Evolutionary conservation across 2,888 invertebrate genomes (phyloP), one percentile per base, ranked within the genome.

Genomic region (Melanargia galathea): DNA sequence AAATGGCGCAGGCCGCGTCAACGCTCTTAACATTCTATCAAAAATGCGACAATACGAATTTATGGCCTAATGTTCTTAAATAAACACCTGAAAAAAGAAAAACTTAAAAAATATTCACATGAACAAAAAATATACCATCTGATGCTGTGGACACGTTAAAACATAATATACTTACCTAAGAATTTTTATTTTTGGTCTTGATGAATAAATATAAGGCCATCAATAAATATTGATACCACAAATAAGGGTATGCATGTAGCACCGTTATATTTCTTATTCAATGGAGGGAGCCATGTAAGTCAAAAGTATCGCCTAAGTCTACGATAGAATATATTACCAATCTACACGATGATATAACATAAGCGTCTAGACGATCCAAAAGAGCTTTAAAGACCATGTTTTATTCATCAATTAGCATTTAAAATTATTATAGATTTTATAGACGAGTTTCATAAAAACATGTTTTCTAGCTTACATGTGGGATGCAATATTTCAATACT

Each of bases 221-320:
- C 43, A 63, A 63, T 63, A 63, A 59, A 63, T 59, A 63, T 59
- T 48, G 58, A 63, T 57, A 54, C 16, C n/a, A 54, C 63, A 59
- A 54, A 54, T 59, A 63, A 48, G 62, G 59, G 10, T 40, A 59
- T 59, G 54, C 38, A 54, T 59, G 45, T 38, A 30, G 18, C 49
- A 24, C 43, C 33, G 54, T 54, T 63, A 58, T 43, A 4, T 59
- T 63, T 63, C 54, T 59, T 59, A 57, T 38, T 16, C 24, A 30
- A 30, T 30, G n/a, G n/a, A n/a, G n/a, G 18, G 16, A n/a, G 18
- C 30, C 60, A 43, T 51, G 43, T 52, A 52, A n/a, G 38, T 40
- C 20, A 40, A 48, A 49, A 56, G 43, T 57, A 40, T 40, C 35
- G 6, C 0, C 18, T 20, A n/a, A 11, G 18, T 58, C 16, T 33